Evolutionary conservation across 2,797 vertebrate genomes (phyloP), one percentile per base, ranked within the genome.

Genomic region (Anabas testudineus): DNA sequence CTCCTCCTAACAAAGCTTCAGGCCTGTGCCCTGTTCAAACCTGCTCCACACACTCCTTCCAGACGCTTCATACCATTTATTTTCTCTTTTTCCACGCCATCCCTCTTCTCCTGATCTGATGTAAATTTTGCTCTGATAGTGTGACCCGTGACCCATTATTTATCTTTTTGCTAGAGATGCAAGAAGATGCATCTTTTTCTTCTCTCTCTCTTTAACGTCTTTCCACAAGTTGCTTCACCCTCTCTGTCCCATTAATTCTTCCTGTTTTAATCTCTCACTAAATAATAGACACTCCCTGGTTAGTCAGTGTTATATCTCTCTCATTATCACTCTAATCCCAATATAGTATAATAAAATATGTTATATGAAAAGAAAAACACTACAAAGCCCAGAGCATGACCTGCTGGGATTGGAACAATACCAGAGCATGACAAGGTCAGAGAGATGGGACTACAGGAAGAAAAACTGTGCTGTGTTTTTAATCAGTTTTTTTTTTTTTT

Each of bases 1-100:
- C 67, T 82, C 56, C 63, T 74, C 21, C 78, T 66, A 71, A 71
- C 82, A 73, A 76, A 82, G 67, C 28, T 6, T 51, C 60, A 71
- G 74, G 47, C 71, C 68, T 36, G 36, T 37, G 37, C 60, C 58
- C 48, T 37, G 32, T 52, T 58, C 42, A 34, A 34, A 58, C 47
- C 59, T 70, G n/a, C 42, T 34, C 15, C 60, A 3, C 45, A 16
- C 56, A 54, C 61, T 67, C 49, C 66, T 55, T 59, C 54, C 53
- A 39, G n/a, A 55, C 37, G 59, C 58, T 72, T 39, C 51, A 58
- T 24, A 24, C 43, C 39, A 39, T 67, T 64, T 59, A 36, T 8
- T 74, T 47, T 18, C 24, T 56, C 32, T 45, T 51, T 26, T 42
- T 18, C 24, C 30, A 28, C 26, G 36, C 56, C 54, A 41, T 7